A percentile compares a stretch with the other conserved stretches of the same genome.
These are phyloP conservation scores for Tetanocera ferruginea DNA, from an alignment of 2,888 invertebrate genomes.

Conservation along the genomic window DNA sequence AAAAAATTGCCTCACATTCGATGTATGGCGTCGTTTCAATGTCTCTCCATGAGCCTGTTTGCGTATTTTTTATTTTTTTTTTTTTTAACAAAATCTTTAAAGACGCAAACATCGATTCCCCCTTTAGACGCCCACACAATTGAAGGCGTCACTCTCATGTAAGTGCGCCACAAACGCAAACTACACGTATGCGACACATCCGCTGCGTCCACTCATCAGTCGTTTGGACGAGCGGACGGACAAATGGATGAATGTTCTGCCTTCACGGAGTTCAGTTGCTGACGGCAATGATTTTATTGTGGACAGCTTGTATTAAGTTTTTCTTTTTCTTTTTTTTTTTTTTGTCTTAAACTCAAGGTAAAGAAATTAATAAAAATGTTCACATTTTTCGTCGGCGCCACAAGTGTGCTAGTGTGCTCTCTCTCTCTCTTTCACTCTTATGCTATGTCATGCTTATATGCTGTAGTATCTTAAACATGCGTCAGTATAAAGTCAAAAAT, in stretches of 20 bases:
- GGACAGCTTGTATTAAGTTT: not conserved
- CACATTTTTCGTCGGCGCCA: not conserved
- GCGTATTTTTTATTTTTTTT: too few species aligned
- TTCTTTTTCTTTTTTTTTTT: not conserved
- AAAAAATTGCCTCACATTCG: too few species aligned
- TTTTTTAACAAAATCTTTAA: too few species aligned
- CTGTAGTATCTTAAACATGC: not conserved
- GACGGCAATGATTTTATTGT: not conserved
- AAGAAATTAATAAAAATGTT: not conserved
- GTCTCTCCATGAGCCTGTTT: too few species aligned
- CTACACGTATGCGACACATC: too few species aligned
- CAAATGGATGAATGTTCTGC: not conserved
- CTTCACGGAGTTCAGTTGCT: not conserved
- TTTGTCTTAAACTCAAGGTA: not conserved
- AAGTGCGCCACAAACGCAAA: too few species aligned
- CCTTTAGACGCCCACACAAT: too few species aligned
- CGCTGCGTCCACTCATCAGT: too few species aligned
- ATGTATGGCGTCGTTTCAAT: too few species aligned
- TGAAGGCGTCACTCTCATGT: too few species aligned
- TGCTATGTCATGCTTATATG: too few species aligned
- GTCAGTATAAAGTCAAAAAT: not conserved
- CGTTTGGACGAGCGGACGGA: not conserved
- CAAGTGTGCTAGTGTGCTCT: not conserved
- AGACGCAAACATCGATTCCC: too few species aligned
- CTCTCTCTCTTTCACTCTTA: not conserved